phyloP scores from a whole-genome alignment of 2,888 invertebrate species.

The Amblyteles armatorius region DNA sequence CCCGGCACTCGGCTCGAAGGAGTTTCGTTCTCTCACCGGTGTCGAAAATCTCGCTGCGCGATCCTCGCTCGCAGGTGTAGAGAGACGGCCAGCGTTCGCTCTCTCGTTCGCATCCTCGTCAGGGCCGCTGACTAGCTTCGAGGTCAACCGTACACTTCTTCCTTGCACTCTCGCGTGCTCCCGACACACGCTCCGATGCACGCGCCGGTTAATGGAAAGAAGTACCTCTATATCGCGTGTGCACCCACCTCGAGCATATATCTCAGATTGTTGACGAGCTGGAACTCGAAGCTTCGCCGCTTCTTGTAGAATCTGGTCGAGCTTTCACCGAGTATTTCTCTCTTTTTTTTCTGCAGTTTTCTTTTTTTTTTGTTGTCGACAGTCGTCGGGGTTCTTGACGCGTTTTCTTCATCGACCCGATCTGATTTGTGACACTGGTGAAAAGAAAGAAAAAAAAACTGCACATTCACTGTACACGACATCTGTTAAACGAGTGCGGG shows the following conservation, averaged over 20 bases:
- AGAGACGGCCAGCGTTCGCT: background rate
- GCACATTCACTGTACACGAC: background rate
- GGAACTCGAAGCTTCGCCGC: background rate
- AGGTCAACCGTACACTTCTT: conserved; percentile 11
- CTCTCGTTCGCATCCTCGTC: conserved; percentile 4
- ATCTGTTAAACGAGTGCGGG: conserved; percentile 3
- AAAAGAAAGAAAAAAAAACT: background rate
- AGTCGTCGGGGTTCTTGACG: background rate
- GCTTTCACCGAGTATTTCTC: conserved; percentile 14
- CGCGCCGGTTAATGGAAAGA: background rate
- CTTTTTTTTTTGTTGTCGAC: background rate
- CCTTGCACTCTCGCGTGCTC: conserved; percentile 31
- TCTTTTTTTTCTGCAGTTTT: background rate
- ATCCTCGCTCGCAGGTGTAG: background rate
- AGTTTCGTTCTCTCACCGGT: background rate
- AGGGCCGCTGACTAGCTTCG: conserved; percentile 2
- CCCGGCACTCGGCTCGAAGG: background rate
- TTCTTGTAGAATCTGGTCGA: background rate
- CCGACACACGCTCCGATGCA: conserved; percentile 24
- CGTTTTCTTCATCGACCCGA: background rate
- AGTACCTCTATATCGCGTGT: conserved; percentile 18
- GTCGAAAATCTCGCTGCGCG: background rate
- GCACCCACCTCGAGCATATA: background rate
- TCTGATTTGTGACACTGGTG: background rate
- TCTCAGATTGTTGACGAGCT: conserved; percentile 2